phyloP scores from a whole-genome alignment of 92 coral and sea anemone genomes.

The Bergia puertoricense region DNA sequence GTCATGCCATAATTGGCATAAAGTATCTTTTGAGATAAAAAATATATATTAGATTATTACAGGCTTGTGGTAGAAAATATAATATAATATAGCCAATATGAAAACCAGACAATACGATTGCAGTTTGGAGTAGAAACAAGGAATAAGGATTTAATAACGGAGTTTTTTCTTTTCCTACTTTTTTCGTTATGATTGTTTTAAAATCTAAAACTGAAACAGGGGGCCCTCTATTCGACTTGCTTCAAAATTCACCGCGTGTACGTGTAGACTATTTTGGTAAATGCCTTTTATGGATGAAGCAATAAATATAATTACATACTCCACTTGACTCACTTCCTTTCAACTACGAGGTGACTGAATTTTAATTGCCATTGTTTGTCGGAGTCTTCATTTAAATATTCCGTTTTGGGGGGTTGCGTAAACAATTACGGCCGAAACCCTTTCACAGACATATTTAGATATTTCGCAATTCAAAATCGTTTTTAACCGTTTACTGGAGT shows the following conservation, averaged over 20 bases:
- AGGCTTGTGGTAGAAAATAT: no score
- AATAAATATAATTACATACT: background rate
- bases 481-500: background rate
- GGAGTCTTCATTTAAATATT: slow-evolving; percentile 10
- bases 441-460: background rate
- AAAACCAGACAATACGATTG: no score
- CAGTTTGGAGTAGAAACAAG: no score
- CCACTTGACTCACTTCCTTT: slow-evolving; percentile 24
- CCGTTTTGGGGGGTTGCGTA: background rate
- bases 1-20: no score
- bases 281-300: slow-evolving; percentile 34
- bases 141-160: no score
- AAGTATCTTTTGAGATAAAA: no score
- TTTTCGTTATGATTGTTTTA: background rate
- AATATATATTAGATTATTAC: no score
- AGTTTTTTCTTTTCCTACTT: no score
- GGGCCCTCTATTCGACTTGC: background rate
- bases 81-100: no score
- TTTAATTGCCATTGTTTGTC: slow-evolving; percentile 30
- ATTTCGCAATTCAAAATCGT: background rate
- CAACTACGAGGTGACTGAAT: slow-evolving; percentile 3
- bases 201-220: background rate
- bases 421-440: background rate
- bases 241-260: background rate
- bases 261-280: background rate